Evolutionary conservation across 2,113 vertebrate species (phyloP).

Genomic region (Helogale parvula): DNA sequence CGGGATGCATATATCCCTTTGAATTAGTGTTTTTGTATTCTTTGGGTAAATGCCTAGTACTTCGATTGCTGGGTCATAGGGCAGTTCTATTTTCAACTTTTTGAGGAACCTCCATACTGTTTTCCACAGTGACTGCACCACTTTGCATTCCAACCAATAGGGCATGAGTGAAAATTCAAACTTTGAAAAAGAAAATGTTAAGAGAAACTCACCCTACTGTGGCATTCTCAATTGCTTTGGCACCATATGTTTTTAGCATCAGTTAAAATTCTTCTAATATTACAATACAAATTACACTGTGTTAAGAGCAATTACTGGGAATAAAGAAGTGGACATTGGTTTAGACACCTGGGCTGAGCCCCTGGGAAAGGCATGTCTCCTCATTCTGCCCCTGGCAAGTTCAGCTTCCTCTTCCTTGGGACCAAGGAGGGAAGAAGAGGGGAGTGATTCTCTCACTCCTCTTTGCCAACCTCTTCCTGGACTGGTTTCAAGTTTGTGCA

Average conservation of each 20-base stretch:
- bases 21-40: neutral
- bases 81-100: neutral
- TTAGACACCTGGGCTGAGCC: neutral
- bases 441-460: neutral
- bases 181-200: neutral
- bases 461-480: neutral
- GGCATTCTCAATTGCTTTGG: neutral
- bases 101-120: neutral
- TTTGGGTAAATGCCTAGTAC: neutral
- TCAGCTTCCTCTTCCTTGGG: neutral
- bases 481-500: neutral
- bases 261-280: slow-evolving; percentile 10
- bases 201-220: neutral
- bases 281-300: neutral
- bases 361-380: neutral
- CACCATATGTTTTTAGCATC: neutral
- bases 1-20: neutral
- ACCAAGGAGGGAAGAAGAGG: neutral
- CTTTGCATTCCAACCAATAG: neutral
- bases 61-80: neutral
- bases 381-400: neutral
- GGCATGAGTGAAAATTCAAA: neutral
- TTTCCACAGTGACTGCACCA: neutral
- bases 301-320: neutral
- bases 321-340: neutral